A percentile compares a stretch with the other conserved stretches of the same genome.
Evolutionary conservation across 2,888 invertebrate species (phyloP).

Genomic region (Hydriomena furcata): DNA sequence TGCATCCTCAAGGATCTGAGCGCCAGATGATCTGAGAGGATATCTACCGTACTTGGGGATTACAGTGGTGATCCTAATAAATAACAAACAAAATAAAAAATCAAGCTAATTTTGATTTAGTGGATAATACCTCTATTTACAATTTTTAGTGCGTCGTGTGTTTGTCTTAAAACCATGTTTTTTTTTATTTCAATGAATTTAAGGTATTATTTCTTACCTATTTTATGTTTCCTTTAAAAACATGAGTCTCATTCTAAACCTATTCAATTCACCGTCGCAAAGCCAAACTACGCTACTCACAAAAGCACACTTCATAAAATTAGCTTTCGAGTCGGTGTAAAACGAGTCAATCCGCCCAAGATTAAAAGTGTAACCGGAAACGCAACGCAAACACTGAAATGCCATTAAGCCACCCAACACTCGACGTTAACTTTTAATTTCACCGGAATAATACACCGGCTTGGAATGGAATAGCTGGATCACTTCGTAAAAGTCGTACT

Average conservation of each 20-base stretch:
- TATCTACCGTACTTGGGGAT: no score
- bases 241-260: background rate
- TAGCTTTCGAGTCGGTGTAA: constrained; percentile 43
- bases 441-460: constrained; percentile 49
- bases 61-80: no score
- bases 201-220: no score
- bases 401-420: constrained; percentile 63
- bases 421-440: constrained; percentile 63
- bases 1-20: no score
- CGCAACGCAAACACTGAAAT: constrained; percentile 72
- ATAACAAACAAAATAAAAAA: no score
- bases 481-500: constrained; percentile 7
- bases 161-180: no score
- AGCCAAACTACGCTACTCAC: constrained; percentile 7
- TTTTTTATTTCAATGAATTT: no score
- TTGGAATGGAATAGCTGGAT: constrained; percentile 23
- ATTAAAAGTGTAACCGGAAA: constrained; percentile 67
- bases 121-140: no score
- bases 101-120: no score
- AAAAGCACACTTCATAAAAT: constrained; percentile 25
- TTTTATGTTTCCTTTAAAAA: no score
- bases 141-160: no score
- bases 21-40: no score
- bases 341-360: constrained; percentile 47
- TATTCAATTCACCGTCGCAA: background rate